Conservation (phyloP, 2,113 vertebrate genomes). For the Mus pahari region DNA sequence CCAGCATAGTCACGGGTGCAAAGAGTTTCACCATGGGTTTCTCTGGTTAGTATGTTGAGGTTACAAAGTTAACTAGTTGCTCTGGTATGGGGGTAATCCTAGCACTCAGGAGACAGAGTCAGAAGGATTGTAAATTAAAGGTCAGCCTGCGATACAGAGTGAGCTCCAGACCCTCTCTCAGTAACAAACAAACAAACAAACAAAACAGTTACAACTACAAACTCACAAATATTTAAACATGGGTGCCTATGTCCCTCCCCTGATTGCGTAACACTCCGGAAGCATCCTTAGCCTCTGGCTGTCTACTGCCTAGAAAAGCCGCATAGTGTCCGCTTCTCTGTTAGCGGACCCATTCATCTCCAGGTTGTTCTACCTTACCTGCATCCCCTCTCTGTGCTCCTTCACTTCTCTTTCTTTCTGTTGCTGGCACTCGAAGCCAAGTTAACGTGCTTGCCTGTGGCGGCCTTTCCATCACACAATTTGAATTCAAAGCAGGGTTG, state of each 20-base stretch:
- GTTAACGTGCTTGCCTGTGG: slow-evolving; percentile 12
- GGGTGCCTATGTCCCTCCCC: not conserved
- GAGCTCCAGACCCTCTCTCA: not conserved
- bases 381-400: not conserved
- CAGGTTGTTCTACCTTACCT: slow-evolving; percentile 57
- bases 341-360: not conserved
- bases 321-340: slow-evolving; percentile 35
- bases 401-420: slow-evolving; percentile 46
- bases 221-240: not conserved
- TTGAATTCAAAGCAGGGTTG: slow-evolving; percentile 1
- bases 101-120: not conserved
- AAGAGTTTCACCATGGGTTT: not conserved
- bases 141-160: not conserved
- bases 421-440: not conserved
- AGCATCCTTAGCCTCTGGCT: not conserved
- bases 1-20: not conserved
- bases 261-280: not conserved
- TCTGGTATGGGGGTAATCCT: not conserved
- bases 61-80: not conserved
- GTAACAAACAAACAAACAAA: not conserved
- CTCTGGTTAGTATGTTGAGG: not conserved
- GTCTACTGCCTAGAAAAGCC: not conserved
- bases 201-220: not conserved
- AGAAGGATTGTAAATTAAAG: not conserved
- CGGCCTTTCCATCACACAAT: slow-evolving; percentile 44